Evolutionary conservation across 2,113 vertebrate genomes (phyloP), one percentile per base, ranked within the genome.

Genomic region (Alosa alosa): DNA sequence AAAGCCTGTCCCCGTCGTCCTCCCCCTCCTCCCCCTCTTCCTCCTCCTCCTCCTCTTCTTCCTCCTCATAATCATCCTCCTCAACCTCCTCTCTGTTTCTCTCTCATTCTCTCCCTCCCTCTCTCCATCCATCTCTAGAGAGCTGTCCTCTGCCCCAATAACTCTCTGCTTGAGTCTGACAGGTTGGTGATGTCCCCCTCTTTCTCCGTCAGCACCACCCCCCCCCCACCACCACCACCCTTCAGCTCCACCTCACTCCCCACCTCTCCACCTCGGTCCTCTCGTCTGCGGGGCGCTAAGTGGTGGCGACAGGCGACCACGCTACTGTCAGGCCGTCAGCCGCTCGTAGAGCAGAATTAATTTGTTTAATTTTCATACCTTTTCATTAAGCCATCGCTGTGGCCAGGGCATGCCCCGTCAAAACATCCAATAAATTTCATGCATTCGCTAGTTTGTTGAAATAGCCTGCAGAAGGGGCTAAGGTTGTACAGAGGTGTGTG

Each of bases 351-450:
- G 93, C 44, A 84, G 88, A 92, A 91, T 93, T 93, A 78, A 94
- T 96, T 94, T 89, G 90, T 94, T 94, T 93, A 87, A 96, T 95
- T 94, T 90, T 94, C 92, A 88, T 91, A 91, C 90, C 90, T 91
- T 93, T 93, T 91, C 91, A 87, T 87, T 91, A 88, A 86, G 87
- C 88, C 89, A 86, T 89, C 82, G 45, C 68, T 52, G 20, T 86
- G 88, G 89, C 72, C 46, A 78, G 83, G 86, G 68, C 86, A 88
- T 84, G 85, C 88, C 81, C 82, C 88, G 49, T 90, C 86, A 84
- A 91, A 81, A 88, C 90, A 92, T 94, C 94, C 90, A 88, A 89
- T 90, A 87, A 68, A 94, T 94, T 90, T 93, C 92, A 90, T 2
- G 72, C 78, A 84, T 86, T 88, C 83, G 22, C 84, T 87, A 75